phyloP scores from a whole-genome alignment of 2,888 invertebrate species.

The Lasioglossum malachurum region DNA sequence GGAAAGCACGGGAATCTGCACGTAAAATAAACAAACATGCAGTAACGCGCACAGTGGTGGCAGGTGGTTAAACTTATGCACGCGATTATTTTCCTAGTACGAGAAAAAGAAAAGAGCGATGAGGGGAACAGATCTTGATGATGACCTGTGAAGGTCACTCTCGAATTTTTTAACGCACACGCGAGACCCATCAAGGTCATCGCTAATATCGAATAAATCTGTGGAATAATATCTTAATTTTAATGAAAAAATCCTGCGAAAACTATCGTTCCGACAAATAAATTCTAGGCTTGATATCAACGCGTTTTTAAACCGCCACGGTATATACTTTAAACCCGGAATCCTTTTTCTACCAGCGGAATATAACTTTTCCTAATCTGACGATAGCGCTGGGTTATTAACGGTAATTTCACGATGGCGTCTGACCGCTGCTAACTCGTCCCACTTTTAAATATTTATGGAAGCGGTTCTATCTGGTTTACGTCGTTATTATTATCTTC shows the following conservation, averaged over 20 bases:
- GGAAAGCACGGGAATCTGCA: not conserved
- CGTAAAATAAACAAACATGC: not conserved
- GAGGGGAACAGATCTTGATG: too few species aligned
- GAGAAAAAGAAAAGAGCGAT: too few species aligned
- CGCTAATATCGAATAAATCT: too few species aligned
- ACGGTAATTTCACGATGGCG: not conserved
- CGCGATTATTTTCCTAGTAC: too few species aligned
- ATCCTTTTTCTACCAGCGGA: not conserved
- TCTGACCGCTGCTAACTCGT: not conserved
- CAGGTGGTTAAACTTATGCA: too few species aligned
- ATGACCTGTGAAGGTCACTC: not conserved
- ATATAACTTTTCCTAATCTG: not conserved
- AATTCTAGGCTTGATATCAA: not conserved
- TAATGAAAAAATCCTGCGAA: too few species aligned
- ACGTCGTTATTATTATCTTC: not conserved
- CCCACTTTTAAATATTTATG: not conserved
- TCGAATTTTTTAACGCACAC: not conserved
- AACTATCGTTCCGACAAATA: too few species aligned
- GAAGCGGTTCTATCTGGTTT: not conserved
- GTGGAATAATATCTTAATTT: too few species aligned
- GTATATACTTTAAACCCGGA: not conserved
- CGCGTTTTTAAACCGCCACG: not conserved
- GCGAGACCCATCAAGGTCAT: not conserved
- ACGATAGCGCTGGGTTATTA: not conserved
- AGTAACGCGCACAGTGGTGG: too few species aligned